Percentiles rank a stretch among this genome's conserved stretches.
Conservation (phyloP, 2,797 vertebrate genomes). For the Tauraco hartlaubi region DNA sequence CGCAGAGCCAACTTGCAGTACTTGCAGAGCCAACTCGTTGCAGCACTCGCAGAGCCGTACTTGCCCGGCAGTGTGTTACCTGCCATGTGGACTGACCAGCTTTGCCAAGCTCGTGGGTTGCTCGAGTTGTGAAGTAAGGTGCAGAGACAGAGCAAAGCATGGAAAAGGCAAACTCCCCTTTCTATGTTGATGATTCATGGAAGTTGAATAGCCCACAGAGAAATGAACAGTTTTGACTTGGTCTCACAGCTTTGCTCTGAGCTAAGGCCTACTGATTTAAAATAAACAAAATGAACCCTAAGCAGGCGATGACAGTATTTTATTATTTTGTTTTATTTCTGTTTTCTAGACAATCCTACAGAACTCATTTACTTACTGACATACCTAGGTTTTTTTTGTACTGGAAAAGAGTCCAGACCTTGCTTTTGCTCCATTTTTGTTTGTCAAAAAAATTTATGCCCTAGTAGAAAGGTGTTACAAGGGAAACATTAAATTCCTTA, state of each 20-base stretch:
- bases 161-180: background rate
- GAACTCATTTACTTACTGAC: background rate
- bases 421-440: background rate
- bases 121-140: background rate
- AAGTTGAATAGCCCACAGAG: background rate
- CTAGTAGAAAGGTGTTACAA: background rate
- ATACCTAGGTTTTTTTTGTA: background rate
- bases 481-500: background rate
- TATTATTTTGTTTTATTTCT: background rate
- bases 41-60: background rate
- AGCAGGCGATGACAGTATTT: background rate
- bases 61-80: background rate
- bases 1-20: background rate
- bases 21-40: no score
- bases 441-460: background rate
- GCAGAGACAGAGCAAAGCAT: background rate
- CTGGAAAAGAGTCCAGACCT: background rate
- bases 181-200: rapidly evolving
- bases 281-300: background rate
- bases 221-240: background rate
- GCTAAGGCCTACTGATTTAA: background rate
- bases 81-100: background rate
- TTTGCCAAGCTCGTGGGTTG: background rate
- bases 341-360: background rate
- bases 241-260: background rate